Base-by-base conservation (phyloP, 2,888 invertebrate species). In the Dynastes grantii region DNA sequence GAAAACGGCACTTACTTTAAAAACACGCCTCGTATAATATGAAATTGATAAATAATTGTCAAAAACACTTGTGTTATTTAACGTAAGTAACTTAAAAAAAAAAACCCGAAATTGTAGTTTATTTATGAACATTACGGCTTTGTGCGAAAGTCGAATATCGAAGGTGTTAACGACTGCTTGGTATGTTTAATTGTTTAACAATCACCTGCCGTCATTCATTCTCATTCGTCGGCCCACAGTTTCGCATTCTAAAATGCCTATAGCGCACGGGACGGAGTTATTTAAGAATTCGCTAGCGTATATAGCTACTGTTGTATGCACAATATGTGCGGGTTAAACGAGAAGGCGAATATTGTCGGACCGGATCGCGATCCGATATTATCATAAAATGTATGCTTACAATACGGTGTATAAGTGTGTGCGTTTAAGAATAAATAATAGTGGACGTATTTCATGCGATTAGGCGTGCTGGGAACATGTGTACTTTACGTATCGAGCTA, bases 191-290 rank as follows among this genome's bases (percentile, higher is more conserved):
- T 55, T 58, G 58, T 73, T 58, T 73, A 58, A 73, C 73, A 73
- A 73, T 73, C 73, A 73, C 73, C 73, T 73, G 73, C 73, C 51
- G 58, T 61, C 73, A 58, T 55, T 40, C 40, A 37, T n/a, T 37
- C 58, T 6, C 45, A 45, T 45, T 45, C n/a, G 67, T 11, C 73
- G 22, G 40, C 73, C 73, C 40, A 73, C 73, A 22, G 37, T 22
- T 73, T 73, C 16, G 73, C 73, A 73, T 73, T 73, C 58, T 73
- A 58, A 73, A 73, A 73, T 73, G 37, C 73, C 37, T 58, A 27
- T 45, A 45, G 45, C 45, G 45, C 45, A 45, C 45, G 45, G 45
- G n/a, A 32, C 2, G 65, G 65, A 65, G 65, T 16, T 65, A 65
- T 40, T 65, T 65, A 65, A 40, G 40, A 65, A 65, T 65, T 40